These are phyloP conservation scores for Melangyna quadrimaculata DNA, from an alignment of 2,888 invertebrate genomes.

Conservation along the genomic window DNA sequence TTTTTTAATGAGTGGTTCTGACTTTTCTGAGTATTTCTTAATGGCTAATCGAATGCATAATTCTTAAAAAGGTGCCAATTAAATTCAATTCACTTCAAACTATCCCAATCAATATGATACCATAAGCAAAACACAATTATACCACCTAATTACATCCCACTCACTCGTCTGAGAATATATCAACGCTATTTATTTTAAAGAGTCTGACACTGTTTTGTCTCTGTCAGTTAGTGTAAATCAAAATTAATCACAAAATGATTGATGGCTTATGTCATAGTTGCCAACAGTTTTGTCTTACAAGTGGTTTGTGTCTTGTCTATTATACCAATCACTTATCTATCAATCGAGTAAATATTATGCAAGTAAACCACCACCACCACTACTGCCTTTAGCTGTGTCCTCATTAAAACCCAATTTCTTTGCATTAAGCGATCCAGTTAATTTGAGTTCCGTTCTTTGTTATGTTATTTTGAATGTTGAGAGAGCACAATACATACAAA, in stretches of 20 bases:
- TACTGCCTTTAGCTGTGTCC: conserved; percentile 3
- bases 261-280: conserved; percentile 41
- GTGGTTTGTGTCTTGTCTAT: conserved; percentile 9
- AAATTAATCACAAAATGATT: conserved; percentile 49
- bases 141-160: conserved; percentile 22
- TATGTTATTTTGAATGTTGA: not conserved
- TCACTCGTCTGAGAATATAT: not conserved
- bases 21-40: too few relatives aligned
- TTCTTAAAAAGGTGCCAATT: not conserved
- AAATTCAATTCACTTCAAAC: not conserved
- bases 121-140: not conserved
- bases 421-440: conserved; percentile 48
- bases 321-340: conserved; percentile 18
- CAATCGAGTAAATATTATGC: conserved; percentile 25
- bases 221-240: conserved; percentile 21
- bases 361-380: conserved; percentile 11
- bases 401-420: conserved; percentile 49
- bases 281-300: conserved; percentile 39
- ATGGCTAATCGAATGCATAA: not conserved
- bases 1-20: too few relatives aligned
- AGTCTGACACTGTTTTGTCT: not conserved
- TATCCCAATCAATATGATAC: not conserved
- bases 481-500: not conserved
- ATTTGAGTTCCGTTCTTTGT: conserved; percentile 38
- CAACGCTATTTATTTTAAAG: not conserved